These are phyloP conservation scores for Conomelus anceps DNA, from an alignment of 2,888 invertebrate genomes.

Conservation along the genomic window DNA sequence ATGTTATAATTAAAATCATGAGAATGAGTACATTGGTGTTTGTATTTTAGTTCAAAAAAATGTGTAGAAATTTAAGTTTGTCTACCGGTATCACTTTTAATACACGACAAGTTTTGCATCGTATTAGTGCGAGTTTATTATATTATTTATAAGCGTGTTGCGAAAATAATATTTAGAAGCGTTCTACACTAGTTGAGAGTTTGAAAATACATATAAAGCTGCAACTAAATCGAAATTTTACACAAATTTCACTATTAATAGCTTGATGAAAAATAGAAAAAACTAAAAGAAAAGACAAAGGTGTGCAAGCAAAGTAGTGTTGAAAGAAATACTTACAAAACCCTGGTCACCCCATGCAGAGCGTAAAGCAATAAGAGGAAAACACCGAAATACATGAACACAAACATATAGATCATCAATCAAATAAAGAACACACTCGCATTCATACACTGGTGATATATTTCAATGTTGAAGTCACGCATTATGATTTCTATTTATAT, in stretches of 20 bases:
- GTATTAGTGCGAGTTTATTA: not conserved
- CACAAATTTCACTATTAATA: too few species aligned
- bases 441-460: not conserved
- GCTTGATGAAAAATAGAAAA: not conserved
- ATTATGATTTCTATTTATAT: not conserved
- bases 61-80: too few species aligned
- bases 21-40: too few species aligned
- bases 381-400: constrained; percentile 15
- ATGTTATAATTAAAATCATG: too few species aligned
- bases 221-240: not conserved
- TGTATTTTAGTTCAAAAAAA: too few species aligned
- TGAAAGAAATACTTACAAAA: constrained; percentile 33
- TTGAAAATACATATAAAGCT: not conserved
- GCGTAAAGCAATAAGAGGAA: constrained; percentile 16
- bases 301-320: not conserved
- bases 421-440: not conserved
- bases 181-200: not conserved
- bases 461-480: not conserved
- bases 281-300: not conserved
- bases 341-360: constrained; percentile 34
- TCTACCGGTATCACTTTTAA: too few species aligned
- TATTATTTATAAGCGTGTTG: not conserved
- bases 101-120: too few species aligned
- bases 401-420: not conserved
- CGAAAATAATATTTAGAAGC: not conserved